These are phyloP conservation scores for Pantherophis vulpinus DNA, from an alignment of 2,797 vertebrate genomes.

Conservation along the genomic window DNA sequence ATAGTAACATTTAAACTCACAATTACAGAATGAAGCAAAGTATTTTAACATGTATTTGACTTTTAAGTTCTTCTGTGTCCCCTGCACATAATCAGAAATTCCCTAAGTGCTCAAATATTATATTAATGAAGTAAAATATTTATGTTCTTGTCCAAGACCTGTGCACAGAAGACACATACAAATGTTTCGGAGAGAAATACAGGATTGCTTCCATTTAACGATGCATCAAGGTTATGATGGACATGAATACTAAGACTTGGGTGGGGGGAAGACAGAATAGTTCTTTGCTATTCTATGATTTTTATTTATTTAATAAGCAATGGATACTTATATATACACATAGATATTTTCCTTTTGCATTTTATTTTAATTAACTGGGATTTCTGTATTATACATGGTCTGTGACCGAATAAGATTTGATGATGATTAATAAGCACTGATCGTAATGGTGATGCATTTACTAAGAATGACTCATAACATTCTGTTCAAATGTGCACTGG, in stretches of 20 bases:
- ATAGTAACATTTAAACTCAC: neutral
- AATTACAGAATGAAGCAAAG: neutral
- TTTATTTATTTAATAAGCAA: neutral
- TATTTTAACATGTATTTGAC: neutral
- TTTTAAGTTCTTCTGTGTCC: neutral
- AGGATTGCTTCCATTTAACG: neutral
- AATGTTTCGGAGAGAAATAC: neutral
- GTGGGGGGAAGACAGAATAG: neutral
- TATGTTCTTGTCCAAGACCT: neutral
- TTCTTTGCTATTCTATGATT: neutral
- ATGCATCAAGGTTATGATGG: neutral
- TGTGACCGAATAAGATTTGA: neutral
- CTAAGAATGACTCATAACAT: neutral
- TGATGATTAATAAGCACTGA: neutral
- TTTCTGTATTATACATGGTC: neutral
- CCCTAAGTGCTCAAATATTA: neutral
- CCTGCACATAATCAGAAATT: neutral
- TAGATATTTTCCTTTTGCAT: neutral
- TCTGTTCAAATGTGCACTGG: conserved; percentile 4
- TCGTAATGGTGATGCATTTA: neutral
- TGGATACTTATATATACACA: neutral
- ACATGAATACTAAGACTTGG: neutral
- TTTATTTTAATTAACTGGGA: neutral
- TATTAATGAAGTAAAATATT: neutral
- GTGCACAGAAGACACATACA: neutral